phyloP scores from a whole-genome alignment of 2,113 vertebrate genomes.

The Gavia stellata region DNA sequence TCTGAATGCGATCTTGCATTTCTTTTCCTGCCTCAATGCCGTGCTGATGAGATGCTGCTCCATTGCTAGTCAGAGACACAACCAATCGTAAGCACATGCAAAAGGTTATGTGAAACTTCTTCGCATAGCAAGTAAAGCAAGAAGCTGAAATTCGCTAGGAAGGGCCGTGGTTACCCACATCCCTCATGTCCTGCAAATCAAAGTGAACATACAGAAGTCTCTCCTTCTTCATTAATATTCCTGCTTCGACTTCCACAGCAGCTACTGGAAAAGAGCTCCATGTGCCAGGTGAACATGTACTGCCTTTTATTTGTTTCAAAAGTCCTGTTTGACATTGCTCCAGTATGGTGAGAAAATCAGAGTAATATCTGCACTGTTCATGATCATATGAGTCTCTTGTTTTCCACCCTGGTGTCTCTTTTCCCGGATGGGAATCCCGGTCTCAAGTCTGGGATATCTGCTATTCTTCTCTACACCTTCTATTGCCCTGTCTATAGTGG shows the following conservation, averaged over 20 bases:
- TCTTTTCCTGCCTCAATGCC: rapidly evolving
- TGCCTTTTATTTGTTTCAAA: not conserved
- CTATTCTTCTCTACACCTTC: not conserved
- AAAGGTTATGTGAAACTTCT: not conserved
- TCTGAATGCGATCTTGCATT: not conserved
- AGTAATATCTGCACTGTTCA: not conserved
- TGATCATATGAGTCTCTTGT: not conserved
- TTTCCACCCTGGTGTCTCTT: not conserved
- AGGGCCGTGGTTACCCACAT: rapidly evolving
- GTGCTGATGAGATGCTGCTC: not conserved
- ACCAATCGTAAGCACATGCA: not conserved
- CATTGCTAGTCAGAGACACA: not conserved
- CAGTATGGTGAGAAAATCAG: not conserved
- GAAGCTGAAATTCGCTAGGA: not conserved
- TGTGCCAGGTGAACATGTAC: not conserved
- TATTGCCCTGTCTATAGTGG: not conserved
- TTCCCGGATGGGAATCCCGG: not conserved
- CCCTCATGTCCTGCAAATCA: not conserved
- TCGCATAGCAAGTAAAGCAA: not conserved
- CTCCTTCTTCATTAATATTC: not conserved
- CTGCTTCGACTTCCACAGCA: not conserved
- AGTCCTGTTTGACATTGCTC: not conserved
- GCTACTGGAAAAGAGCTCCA: not conserved
- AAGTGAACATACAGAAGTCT: not conserved
- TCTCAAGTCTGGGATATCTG: not conserved